Percentiles rank a stretch among this genome's conserved stretches.
These are phyloP conservation scores for Candoia aspera DNA, from an alignment of 2,113 vertebrate species.

Conservation along the genomic window DNA sequence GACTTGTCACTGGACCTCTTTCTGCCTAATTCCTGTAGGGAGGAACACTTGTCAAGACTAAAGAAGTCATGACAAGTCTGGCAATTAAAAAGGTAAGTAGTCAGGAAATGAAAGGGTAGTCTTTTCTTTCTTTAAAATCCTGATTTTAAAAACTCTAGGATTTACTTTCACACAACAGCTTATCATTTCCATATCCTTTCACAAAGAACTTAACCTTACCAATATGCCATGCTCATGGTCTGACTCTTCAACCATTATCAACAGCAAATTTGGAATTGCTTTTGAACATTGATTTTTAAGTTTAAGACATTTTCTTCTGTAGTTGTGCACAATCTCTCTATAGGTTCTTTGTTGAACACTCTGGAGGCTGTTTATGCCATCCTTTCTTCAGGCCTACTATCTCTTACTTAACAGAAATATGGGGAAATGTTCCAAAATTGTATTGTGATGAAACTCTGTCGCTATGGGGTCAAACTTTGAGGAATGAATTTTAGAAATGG, in stretches of 20 bases:
- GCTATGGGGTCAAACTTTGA: not conserved
- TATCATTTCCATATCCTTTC: not conserved
- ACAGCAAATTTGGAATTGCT: not conserved
- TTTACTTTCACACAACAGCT: not conserved
- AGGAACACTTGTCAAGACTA: not conserved
- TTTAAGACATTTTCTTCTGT: not conserved
- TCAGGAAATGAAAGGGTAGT: not conserved
- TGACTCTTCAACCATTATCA: not conserved
- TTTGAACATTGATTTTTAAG: not conserved
- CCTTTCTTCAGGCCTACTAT: not conserved
- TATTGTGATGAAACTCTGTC: not conserved
- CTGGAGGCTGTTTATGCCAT: not conserved
- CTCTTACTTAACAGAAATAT: not conserved
- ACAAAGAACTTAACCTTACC: not conserved
- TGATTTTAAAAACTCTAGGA: not conserved
- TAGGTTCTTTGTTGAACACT: not conserved
- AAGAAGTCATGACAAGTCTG: not conserved
- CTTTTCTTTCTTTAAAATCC: not conserved
- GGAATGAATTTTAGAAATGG: not conserved
- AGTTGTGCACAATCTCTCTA: not conserved
- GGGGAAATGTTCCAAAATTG: not conserved
- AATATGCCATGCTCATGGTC: not conserved
- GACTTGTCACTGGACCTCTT: not conserved
- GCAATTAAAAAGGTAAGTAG: not conserved
- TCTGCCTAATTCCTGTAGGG: not conserved